A percentile compares a stretch with the other conserved stretches of the same genome.
These are phyloP conservation scores for Prionace glauca DNA, from an alignment of 2,797 vertebrate species.

Conservation along the genomic window DNA sequence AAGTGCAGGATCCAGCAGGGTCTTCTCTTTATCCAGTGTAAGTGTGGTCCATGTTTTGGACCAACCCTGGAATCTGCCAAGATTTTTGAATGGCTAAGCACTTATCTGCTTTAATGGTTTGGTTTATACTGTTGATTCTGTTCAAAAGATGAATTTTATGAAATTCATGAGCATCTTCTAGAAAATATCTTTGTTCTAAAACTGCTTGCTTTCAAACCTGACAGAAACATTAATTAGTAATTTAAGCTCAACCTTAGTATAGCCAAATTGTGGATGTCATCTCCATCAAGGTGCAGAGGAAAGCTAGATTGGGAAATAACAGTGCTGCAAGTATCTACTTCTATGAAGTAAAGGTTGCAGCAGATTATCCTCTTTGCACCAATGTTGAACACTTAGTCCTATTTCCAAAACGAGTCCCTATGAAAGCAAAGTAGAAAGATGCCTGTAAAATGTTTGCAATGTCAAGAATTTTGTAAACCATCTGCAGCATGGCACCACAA, in stretches of 20 bases:
- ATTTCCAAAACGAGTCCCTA: neutral
- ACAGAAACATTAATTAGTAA: neutral
- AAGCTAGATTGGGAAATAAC: neutral
- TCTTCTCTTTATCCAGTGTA: too few relatives aligned
- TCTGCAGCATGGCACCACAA: neutral
- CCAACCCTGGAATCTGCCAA: too few relatives aligned
- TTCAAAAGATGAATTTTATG: too few relatives aligned
- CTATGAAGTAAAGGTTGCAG: neutral
- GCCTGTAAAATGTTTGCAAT: neutral
- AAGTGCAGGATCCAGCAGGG: too few relatives aligned
- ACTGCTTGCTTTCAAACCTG: neutral
- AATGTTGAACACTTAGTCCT: neutral
- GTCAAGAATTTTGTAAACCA: neutral
- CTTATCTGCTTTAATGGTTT: too few relatives aligned
- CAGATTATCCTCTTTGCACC: neutral
- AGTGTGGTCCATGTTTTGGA: too few relatives aligned
- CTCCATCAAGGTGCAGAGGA: neutral
- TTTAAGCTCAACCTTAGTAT: neutral
- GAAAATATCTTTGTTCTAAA: neutral
- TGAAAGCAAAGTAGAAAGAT: constrained; percentile 11
- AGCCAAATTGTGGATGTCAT: neutral
- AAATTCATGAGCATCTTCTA: neutral
- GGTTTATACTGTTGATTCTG: too few relatives aligned
- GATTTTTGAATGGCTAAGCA: too few relatives aligned
- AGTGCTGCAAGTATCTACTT: neutral